phyloP scores from a whole-genome alignment of 2,888 invertebrate species.

The Microplitis deprimator region DNA sequence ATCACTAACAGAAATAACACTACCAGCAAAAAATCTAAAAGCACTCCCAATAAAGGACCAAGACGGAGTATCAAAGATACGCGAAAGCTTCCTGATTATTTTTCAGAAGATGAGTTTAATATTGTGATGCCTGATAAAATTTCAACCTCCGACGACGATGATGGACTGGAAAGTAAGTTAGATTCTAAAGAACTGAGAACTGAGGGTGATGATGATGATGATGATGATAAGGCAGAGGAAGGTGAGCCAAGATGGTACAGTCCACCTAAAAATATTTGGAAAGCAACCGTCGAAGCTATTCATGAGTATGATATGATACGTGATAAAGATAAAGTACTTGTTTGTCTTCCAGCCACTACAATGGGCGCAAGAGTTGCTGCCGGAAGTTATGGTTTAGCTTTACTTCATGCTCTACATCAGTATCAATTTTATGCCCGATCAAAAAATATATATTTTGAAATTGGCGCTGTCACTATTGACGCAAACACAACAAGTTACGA shows the following conservation, averaged over 20 bases:
- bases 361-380: slow-evolving; percentile 69
- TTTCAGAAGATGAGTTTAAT: slow-evolving; percentile 63
- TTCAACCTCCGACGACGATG: slow-evolving; percentile 45
- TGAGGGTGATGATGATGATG: slow-evolving; percentile 47
- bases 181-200: slow-evolving; percentile 51
- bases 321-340: slow-evolving; percentile 85
- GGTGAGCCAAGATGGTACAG: slow-evolving; percentile 78
- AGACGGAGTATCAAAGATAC: slow-evolving; percentile 45
- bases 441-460: slow-evolving; percentile 83
- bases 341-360: slow-evolving; percentile 79
- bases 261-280: slow-evolving; percentile 87
- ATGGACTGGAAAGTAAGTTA: slow-evolving; percentile 37
- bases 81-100: slow-evolving; percentile 58
- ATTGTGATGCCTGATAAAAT: slow-evolving; percentile 55
- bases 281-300: slow-evolving; percentile 85
- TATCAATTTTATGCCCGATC: slow-evolving; percentile 84
- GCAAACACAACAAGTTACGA: slow-evolving; percentile 77
- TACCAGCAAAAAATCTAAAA: slow-evolving; percentile 56
- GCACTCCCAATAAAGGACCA: slow-evolving; percentile 43
- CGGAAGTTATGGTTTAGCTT: slow-evolving; percentile 86
- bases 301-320: slow-evolving; percentile 88
- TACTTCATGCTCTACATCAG: slow-evolving; percentile 87
- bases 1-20: slow-evolving; percentile 52
- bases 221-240: slow-evolving; percentile 68
- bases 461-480: slow-evolving; percentile 85